Evolutionary conservation across 2,113 vertebrate genomes (phyloP), one percentile per base, ranked within the genome.

Genomic region (Probosciger aterrimus): DNA sequence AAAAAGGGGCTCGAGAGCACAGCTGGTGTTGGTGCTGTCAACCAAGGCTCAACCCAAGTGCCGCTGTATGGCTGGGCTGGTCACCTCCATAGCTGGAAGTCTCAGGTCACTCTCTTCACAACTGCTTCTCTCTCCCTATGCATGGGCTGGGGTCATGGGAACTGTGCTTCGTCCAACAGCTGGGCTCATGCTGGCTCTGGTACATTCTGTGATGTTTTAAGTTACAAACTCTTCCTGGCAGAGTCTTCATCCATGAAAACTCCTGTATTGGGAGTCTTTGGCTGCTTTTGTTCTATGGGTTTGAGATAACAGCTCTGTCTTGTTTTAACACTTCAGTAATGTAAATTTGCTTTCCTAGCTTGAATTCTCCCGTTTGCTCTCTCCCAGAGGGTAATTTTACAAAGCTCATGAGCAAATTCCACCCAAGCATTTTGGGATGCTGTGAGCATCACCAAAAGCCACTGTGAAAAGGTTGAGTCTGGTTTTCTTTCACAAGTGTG

Each of bases 51-150:
- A 20, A 24, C 31, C 55, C 78, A 25, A 23, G 20, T 1, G 3
- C 39, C 9, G 2, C 4, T 4, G 7, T 4, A 0, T 37, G 47
- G 27, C 68, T 3, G 2, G 52, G 31, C 41, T 39, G 31, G 75
- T 68, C 53, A 17, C 17, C 52, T n/a, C 24, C 2, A 0, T 3
- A 14, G 13, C 46, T 39, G 52, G 65, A 70, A 25, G 28, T n/a
- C 31, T 85, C 31, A 7, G 1, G 1, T 57, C 71, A 18, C 41
- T 73, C 39, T 67, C 35, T 44, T 62, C 31, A 67, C 6, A 1
- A 28, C 31, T 18, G 46, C 59, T 67, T 47, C 2, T 0, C 31
- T 43, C 11, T 49, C 28, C 50, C 23, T 2, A 3, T 1, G 0
- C 1, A 1, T 31, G 15, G 49, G 46, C 41, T 60, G 46, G 20